These are phyloP conservation scores for Morinoia aosen DNA, from an alignment of 2,888 invertebrate genomes.

Conservation along the genomic window DNA sequence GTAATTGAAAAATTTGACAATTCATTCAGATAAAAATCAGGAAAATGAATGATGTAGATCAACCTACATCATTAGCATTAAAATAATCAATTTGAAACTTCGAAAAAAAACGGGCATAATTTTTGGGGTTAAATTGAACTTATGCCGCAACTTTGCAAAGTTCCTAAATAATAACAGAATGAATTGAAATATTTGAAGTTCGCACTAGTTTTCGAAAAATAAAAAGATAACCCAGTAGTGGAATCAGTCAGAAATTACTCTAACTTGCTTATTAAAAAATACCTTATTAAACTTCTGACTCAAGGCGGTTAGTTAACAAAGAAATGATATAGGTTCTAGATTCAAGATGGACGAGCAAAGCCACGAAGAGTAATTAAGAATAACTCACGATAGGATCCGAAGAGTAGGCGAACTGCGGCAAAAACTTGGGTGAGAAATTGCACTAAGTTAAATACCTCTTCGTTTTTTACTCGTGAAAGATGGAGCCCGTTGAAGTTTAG, in stretches of 20 bases:
- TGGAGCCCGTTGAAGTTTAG: not conserved
- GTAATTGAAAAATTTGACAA: not conserved
- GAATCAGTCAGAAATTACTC: not conserved
- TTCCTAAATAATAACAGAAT: not conserved
- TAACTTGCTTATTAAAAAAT: not conserved
- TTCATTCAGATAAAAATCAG: not conserved
- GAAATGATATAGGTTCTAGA: not conserved
- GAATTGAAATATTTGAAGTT: not conserved
- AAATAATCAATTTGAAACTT: no score
- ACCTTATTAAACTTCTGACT: not conserved
- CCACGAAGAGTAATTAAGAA: not conserved
- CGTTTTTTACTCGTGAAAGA: not conserved
- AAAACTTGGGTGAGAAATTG: not conserved
- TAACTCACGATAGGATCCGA: conserved; percentile 54
- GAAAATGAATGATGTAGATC: not conserved
- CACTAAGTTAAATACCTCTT: not conserved
- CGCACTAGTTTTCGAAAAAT: not conserved
- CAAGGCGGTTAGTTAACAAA: not conserved
- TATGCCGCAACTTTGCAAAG: not conserved
- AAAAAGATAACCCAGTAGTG: not conserved
- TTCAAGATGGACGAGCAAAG: not conserved
- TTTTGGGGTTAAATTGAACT: not conserved
- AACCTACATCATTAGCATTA: not conserved
- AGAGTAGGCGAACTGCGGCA: conserved; percentile 33
- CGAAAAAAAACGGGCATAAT: no score